Percentiles rank a stretch among this genome's conserved stretches.
Conservation (phyloP, 2,888 invertebrate genomes). For the Clistopyga incitator region DNA sequence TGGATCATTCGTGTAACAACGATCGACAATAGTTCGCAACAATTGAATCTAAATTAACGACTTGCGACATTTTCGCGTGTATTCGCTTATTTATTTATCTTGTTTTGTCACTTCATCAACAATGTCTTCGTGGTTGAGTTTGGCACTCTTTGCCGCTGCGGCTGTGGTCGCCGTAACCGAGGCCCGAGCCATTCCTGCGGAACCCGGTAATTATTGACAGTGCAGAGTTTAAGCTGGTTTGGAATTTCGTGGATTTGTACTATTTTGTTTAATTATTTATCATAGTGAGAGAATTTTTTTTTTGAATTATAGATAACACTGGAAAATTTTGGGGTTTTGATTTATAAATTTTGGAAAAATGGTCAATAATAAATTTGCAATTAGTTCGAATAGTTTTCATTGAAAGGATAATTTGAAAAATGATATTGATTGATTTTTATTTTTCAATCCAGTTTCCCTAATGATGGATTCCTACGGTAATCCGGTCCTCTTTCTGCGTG, state of each 20-base stretch:
- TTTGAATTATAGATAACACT: too few species aligned
- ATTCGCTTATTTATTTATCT: constrained; percentile 10
- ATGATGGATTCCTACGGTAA: constrained; percentile 74
- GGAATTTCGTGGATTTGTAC: not conserved
- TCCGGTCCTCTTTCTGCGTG: constrained; percentile 73
- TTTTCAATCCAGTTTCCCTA: constrained; percentile 70
- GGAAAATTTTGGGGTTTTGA: too few species aligned
- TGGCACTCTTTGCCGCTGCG: constrained; percentile 83
- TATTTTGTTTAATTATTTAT: too few species aligned
- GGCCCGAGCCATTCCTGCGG: constrained; percentile 71
- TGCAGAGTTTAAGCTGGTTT: not conserved
- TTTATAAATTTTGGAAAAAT: too few species aligned
- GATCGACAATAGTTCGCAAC: too few species aligned
- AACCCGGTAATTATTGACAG: constrained; percentile 72
- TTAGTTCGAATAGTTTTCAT: too few species aligned
- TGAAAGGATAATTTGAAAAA: too few species aligned
- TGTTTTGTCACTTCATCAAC: constrained; percentile 1
- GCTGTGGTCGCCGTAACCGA: constrained; percentile 83
- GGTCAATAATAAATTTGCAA: too few species aligned
- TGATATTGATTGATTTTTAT: not conserved
- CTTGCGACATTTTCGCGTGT: not conserved
- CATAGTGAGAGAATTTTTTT: too few species aligned
- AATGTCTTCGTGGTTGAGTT: constrained; percentile 72
- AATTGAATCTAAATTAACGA: too few species aligned
- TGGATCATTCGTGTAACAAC: constrained; percentile 29